These are phyloP conservation scores for Ctenodactylus gundi DNA, from an alignment of 2,113 vertebrate species.

Conservation along the genomic window DNA sequence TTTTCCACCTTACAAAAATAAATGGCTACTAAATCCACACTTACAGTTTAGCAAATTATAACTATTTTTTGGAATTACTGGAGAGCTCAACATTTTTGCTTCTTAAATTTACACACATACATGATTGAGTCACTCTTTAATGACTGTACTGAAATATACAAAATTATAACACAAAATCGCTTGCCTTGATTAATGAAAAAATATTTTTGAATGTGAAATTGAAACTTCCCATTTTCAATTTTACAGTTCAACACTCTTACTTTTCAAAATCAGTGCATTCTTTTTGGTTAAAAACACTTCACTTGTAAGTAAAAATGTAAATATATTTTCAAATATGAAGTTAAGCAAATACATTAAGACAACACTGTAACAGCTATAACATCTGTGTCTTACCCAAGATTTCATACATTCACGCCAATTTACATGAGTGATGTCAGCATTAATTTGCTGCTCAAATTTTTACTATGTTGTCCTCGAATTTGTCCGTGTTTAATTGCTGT, in stretches of 20 bases:
- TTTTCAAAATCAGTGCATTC: neutral
- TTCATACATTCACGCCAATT: neutral
- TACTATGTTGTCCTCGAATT: neutral
- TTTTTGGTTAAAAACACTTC: neutral
- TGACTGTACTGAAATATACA: neutral
- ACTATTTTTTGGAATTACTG: neutral
- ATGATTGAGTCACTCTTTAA: neutral
- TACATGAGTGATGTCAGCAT: neutral
- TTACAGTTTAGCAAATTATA: neutral
- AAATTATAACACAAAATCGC: neutral
- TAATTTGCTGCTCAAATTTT: neutral
- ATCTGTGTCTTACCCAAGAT: neutral
- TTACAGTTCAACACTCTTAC: neutral
- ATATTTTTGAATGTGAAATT: neutral
- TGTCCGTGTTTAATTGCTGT: neutral
- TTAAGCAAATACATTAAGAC: neutral
- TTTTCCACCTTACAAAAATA: neutral
- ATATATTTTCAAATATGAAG: neutral
- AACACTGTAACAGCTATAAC: neutral
- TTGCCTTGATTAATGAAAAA: neutral
- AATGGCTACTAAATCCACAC: neutral
- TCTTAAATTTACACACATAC: neutral
- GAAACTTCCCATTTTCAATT: neutral
- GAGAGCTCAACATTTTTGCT: neutral
- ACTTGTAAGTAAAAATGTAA: neutral